Base-by-base conservation (phyloP, 2,113 vertebrate genomes). In the Mola mola region DNA sequence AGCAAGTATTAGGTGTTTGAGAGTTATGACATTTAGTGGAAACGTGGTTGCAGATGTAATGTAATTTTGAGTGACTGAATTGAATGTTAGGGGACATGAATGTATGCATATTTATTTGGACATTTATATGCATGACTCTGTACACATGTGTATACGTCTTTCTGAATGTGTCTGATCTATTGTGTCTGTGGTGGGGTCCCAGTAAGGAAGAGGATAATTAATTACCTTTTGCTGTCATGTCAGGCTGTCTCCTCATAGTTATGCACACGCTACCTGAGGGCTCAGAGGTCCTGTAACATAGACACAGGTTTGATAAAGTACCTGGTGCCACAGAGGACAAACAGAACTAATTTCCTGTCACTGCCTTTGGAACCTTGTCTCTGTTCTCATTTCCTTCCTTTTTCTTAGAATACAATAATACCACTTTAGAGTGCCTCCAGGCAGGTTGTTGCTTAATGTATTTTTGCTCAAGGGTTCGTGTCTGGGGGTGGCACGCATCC, bases 311-410 rank as follows among this genome's bases (percentile, higher is more conserved):
- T 90, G 88, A 90, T 90, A 78, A 90, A 90, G 84, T 88, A 86
- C 88, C 80, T 74, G 67, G 75, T 83, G 82, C 84, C 84, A 79
- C 79, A 46, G 79, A 84, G 88, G 86, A 88, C 84, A 90, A 90
- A 87, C 86, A 86, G 59, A 88, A 86, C 86, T 89, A 74, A 89
- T 89, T 88, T 88, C 86, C 88, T 88, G 86, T 83, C 79, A 78
- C 81, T 78, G 79, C 77, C 75, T 82, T 88, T 84, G 79, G 79
- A n/a, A 89, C 82, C 79, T 83, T 70, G 67, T 86, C 79, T 86
- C 82, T 87, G 72, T 81, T 88, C 68, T 88, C 82, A 90, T 90
- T 88, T 90, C 86, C 86, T 85, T 78, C 50, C 51, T 81, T 82
- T 41, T 81, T 66, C 75, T 79, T 74, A 49, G 63, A 79, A 72